Conservation (phyloP, 30 jellyfish, hydroid and myxozoan species). For the Aurelia sp. region DNA sequence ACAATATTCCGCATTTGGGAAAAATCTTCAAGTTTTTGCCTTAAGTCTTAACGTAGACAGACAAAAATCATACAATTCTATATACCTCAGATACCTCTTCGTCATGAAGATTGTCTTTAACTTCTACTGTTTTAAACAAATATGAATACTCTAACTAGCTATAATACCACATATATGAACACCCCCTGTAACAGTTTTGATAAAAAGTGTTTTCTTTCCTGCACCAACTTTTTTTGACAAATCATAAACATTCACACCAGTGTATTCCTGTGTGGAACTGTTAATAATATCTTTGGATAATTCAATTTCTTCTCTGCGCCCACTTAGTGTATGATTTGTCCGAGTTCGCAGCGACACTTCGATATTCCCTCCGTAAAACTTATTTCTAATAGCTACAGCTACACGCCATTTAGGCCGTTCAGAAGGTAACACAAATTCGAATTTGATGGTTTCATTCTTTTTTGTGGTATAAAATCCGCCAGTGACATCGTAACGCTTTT, state of each 20-base stretch:
- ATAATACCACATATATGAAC: constrained; percentile 74
- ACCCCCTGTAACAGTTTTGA: constrained; percentile 76
- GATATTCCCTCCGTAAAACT: constrained; percentile 76
- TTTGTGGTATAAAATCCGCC: constrained; percentile 75
- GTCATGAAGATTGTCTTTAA: too few relatives aligned
- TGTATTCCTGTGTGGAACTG: constrained; percentile 25
- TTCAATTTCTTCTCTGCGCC: constrained; percentile 16
- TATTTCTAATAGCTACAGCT: constrained; percentile 63
- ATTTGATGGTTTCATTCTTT: constrained; percentile 14
- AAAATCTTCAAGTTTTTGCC: too few relatives aligned
- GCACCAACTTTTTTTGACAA: constrained; percentile 52
- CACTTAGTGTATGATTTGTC: background rate
- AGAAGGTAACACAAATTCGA: constrained; percentile 51
- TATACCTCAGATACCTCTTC: too few relatives aligned
- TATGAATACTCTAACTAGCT: constrained; percentile 14
- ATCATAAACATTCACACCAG: constrained; percentile 70
- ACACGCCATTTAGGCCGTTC: constrained; percentile 44
- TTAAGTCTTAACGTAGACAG: too few relatives aligned
- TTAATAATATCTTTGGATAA: constrained; percentile 22
- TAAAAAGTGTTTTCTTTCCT: constrained; percentile 52
- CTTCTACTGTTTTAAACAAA: too few relatives aligned
- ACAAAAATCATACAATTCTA: too few relatives aligned
- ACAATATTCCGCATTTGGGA: too few relatives aligned
- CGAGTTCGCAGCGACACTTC: constrained; percentile 19
- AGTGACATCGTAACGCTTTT: constrained; percentile 68